A percentile compares a stretch with the other conserved stretches of the same genome.
Evolutionary conservation across 2,113 vertebrate species (phyloP).

Genomic region (Fulmarus glacialis): DNA sequence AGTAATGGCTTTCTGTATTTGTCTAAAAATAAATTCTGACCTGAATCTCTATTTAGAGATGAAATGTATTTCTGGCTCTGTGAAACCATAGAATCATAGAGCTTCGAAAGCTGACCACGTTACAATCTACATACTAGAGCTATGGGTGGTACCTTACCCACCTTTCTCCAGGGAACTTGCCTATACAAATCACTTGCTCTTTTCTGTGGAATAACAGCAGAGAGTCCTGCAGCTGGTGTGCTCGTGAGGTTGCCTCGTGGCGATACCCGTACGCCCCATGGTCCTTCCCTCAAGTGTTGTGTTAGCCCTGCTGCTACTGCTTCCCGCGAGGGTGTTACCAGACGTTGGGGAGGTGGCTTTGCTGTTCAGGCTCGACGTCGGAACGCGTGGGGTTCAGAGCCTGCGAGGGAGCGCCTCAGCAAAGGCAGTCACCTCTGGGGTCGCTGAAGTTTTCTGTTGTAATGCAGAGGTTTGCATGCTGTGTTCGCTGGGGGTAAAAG

Average conservation of each 20-base stretch:
- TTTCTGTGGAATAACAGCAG: background rate
- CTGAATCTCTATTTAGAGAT: background rate
- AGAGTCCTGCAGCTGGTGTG: background rate
- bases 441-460: fast-evolving
- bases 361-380: fast-evolving
- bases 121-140: fast-evolving
- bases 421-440: background rate
- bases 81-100: background rate
- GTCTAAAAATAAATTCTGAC: background rate
- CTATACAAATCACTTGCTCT: background rate
- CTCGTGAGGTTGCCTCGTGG: background rate
- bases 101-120: fast-evolving
- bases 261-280: fast-evolving
- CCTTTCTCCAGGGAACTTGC: background rate
- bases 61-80: background rate
- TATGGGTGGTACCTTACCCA: fast-evolving
- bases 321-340: background rate
- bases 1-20: background rate
- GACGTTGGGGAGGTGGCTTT: background rate
- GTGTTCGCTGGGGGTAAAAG: background rate
- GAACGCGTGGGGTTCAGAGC: fast-evolving
- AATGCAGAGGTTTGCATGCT: background rate
- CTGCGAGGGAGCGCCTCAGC: fast-evolving
- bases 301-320: background rate
- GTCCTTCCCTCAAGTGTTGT: no score